These are phyloP conservation scores for Darevskia nairensis DNA, from an alignment of 2,797 vertebrate genomes.

Conservation along the genomic window DNA sequence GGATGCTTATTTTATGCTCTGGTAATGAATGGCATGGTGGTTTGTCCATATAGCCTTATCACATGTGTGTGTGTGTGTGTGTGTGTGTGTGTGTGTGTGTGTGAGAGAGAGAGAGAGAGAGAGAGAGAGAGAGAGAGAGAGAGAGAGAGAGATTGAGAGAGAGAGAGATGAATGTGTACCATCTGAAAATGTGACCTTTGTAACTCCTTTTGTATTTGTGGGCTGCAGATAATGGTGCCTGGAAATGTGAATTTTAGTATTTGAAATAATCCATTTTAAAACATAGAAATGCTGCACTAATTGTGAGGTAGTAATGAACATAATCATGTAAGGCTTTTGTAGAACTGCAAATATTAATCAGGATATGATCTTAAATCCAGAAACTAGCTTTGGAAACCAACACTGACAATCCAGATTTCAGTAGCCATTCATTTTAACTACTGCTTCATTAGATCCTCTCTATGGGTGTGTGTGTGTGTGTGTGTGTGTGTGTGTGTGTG, in stretches of 20 bases:
- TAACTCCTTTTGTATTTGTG: not conserved
- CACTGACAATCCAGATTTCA: not conserved
- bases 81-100: no score
- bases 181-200: slow-evolving; percentile 13
- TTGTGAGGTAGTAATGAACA: not conserved
- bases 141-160: not conserved
- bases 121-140: not conserved
- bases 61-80: not conserved
- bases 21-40: not conserved
- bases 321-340: no score
- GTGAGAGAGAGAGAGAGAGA: no score
- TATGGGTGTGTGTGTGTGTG: no score
- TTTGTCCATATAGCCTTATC: not conserved
- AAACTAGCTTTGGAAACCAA: not conserved
- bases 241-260: not conserved
- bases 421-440: not conserved
- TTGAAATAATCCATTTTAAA: not conserved
- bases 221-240: not conserved
- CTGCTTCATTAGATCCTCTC: not conserved
- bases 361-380: slow-evolving; percentile 2
- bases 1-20: not conserved
- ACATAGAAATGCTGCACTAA: not conserved
- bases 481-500: not conserved
- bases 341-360: not conserved
- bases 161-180: rapidly evolving